phyloP scores from a whole-genome alignment of 2,113 vertebrate species.

The Oryctolagus cuniculus region mOryCun1.1 NC_091433.1:36024501-36025000 shows the following conservation, averaged over 20 bases:
- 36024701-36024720: conserved; percentile 67
- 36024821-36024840: conserved; percentile 83
- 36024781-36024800: conserved; percentile 46
- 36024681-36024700: conserved; percentile 68
- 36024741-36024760: conserved; percentile 43
- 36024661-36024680: conserved; percentile 75
- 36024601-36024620: conserved; percentile 79
- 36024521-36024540: not conserved
- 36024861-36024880: conserved; percentile 81
- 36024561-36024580: conserved; percentile 42
- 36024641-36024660: conserved; percentile 71
- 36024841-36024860: conserved; percentile 82
- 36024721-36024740: conserved; percentile 78
- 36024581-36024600: conserved; percentile 72
- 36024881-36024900: conserved; percentile 82
- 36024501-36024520: no score
- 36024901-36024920: conserved; percentile 78
- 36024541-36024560: not conserved
- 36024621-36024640: conserved; percentile 78
- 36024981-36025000: conserved; percentile 48
- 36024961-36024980: conserved; percentile 43
- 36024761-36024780: conserved; percentile 60
- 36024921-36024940: conserved; percentile 73
- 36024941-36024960: conserved; percentile 79
- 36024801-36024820: conserved; percentile 56